phyloP scores from a whole-genome alignment of 2,113 vertebrate species.

The Apeltes quadracus region DNA sequence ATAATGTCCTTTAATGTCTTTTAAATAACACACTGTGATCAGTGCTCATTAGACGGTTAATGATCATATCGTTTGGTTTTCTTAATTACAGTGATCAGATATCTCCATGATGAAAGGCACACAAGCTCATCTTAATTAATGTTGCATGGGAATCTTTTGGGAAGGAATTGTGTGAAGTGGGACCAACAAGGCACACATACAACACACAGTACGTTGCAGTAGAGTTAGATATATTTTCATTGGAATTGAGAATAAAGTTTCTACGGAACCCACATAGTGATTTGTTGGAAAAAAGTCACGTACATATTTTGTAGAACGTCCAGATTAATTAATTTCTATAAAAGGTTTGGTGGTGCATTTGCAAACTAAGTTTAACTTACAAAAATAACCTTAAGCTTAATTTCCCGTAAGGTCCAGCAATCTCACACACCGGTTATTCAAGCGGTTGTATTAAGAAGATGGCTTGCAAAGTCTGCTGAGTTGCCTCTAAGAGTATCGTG shows the following conservation, averaged over 20 bases:
- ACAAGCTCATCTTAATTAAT: not conserved
- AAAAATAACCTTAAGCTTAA: too few relatives aligned
- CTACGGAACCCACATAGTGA: not conserved
- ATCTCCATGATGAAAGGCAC: not conserved
- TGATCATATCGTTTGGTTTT: not conserved
- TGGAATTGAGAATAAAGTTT: too few relatives aligned
- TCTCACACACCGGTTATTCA: too few relatives aligned
- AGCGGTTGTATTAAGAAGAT: too few relatives aligned
- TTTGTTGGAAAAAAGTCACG: not conserved
- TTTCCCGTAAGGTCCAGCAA: too few relatives aligned
- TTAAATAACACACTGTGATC: not conserved
- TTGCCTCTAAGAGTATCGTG: too few relatives aligned
- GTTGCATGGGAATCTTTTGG: not conserved
- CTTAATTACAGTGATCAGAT: not conserved
- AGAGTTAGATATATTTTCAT: not conserved
- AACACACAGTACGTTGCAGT: not conserved
- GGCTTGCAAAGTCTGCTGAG: too few relatives aligned
- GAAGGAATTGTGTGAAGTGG: not conserved
- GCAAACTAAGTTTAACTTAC: too few relatives aligned
- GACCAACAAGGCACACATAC: not conserved
- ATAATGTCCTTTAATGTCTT: not conserved
- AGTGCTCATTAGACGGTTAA: not conserved
- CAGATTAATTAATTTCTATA: too few relatives aligned
- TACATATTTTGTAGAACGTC: not conserved
- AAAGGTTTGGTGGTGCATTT: too few relatives aligned